Evolutionary conservation across 92 coral and sea anemone genomes (phyloP), one percentile per base, ranked within the genome.

Genomic region (Siderastrea siderea): DNA sequence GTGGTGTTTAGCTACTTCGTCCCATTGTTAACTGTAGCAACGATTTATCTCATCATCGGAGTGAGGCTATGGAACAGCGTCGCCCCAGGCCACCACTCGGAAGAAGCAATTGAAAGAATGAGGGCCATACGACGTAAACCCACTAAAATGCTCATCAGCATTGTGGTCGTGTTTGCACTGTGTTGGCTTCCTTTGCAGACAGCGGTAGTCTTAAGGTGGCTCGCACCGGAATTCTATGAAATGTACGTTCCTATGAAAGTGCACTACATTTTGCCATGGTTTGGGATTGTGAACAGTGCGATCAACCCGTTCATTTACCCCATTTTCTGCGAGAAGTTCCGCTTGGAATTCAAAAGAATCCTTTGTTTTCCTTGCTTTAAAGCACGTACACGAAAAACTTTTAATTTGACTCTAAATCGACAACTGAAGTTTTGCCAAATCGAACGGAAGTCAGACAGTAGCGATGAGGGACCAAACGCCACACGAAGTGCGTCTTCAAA

Each of bases 111-210:
- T n/a, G 49, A 75, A 61, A 89, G 89, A 51, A 77, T 89, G 77
- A 78, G 81, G 19, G 82, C 80, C 77, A 83, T 89, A 54, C 84
- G 94, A 70, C 84, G 98, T 54, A 93, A 88, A 82, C 93, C 96
- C 78, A 91, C 95, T 83, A 89, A 94, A 79, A 93, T 95, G 98
- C 86, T 95, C 7, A 89, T 91, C 71, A 75, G 92, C 66, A 88
- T 95, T 48, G 95, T 95, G 47, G 78, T 83, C 3, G 86, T 84
- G 68, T 95, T 95, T 91, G 92, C 96, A 71, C 67, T 95, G 5
- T 95, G 98, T 79, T 95, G 98, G 98, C 78, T 95, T 91, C 98
- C 98, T 59, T 75, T 95, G 9, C 91, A 93, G 8, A 49, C 87
- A 46, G 94, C 94, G 17, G 96, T 93, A 64, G 55, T 93, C 11